phyloP scores from a whole-genome alignment of 2,888 invertebrate species.

The Megamerina dolium region DNA sequence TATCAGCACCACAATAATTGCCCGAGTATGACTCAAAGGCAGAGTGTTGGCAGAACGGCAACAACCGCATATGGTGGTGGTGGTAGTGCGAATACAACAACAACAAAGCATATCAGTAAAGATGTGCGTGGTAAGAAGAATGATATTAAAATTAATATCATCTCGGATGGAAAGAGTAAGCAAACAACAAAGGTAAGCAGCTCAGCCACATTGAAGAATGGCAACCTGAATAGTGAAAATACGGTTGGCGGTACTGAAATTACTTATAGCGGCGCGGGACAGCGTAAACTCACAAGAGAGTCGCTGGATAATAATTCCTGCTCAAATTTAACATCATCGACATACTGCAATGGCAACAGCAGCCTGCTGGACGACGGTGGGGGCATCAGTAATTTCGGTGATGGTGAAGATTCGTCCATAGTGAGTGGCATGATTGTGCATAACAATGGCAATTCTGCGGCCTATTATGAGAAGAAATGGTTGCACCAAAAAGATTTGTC shows the following conservation, averaged over 20 bases:
- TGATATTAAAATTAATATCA: slow-evolving; percentile 43
- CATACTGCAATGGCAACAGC: slow-evolving; percentile 40
- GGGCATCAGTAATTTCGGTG: slow-evolving; percentile 42
- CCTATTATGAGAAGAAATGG: slow-evolving; percentile 25
- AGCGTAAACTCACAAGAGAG: slow-evolving; percentile 31
- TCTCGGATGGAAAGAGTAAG: slow-evolving; percentile 35
- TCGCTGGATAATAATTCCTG: slow-evolving; percentile 41
- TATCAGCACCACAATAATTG: slow-evolving; percentile 13
- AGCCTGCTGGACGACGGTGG: slow-evolving; percentile 35
- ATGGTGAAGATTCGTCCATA: slow-evolving; percentile 46
- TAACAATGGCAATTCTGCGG: slow-evolving; percentile 24
- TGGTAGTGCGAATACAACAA: slow-evolving; percentile 1
- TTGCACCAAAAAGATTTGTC: slow-evolving; percentile 38
- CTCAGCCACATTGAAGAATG: not conserved
- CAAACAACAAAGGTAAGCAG: slow-evolving; percentile 18
- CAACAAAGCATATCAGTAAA: slow-evolving; percentile 28
- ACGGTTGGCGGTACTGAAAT: slow-evolving; percentile 3
- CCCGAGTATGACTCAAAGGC: slow-evolving; percentile 20
- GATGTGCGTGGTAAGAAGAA: slow-evolving; percentile 34
- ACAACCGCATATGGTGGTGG: not conserved
- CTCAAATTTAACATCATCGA: slow-evolving; percentile 46
- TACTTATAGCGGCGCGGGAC: slow-evolving; percentile 5
- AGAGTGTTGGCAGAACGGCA: slow-evolving; percentile 17
- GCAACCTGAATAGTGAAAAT: slow-evolving; percentile 4
- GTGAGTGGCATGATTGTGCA: slow-evolving; percentile 45